Percentiles rank a stretch among this genome's conserved stretches.
phyloP scores from a whole-genome alignment of 2,888 invertebrate species.

The Epinotia bilunana region DNA sequence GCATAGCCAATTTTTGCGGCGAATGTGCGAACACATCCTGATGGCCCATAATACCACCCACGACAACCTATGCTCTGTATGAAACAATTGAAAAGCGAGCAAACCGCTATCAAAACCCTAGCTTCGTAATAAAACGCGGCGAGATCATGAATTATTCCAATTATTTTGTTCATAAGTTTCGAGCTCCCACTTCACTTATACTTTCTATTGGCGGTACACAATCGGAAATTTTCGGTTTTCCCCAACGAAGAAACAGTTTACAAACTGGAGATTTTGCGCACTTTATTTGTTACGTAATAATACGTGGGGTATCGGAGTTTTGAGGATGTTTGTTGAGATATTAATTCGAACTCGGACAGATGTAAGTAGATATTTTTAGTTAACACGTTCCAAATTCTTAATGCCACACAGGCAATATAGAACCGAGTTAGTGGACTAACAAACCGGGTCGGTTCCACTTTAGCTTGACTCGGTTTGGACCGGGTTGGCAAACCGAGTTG shows the following conservation, averaged over 20 bases:
- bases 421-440: no score
- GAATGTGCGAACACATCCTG: no score
- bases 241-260: conserved; percentile 21
- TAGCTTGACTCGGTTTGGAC: no score
- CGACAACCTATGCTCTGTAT: neutral
- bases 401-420: no score
- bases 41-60: no score
- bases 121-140: neutral
- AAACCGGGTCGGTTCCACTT: no score
- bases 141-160: conserved; percentile 36
- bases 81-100: neutral
- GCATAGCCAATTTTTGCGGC: no score
- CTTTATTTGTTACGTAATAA: neutral
- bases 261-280: neutral
- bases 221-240: conserved; percentile 30
- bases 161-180: conserved; percentile 32
- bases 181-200: neutral
- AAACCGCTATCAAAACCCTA: neutral
- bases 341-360: neutral
- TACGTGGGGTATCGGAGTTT: neutral
- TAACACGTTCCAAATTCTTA: no score
- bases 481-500: no score
- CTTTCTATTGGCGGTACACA: conserved; percentile 10
- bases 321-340: neutral
- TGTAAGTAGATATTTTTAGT: no score